Evolutionary conservation across 2,113 vertebrate species (phyloP), one percentile per base, ranked within the genome.

Genomic region (Ceyx margarethae): DNA sequence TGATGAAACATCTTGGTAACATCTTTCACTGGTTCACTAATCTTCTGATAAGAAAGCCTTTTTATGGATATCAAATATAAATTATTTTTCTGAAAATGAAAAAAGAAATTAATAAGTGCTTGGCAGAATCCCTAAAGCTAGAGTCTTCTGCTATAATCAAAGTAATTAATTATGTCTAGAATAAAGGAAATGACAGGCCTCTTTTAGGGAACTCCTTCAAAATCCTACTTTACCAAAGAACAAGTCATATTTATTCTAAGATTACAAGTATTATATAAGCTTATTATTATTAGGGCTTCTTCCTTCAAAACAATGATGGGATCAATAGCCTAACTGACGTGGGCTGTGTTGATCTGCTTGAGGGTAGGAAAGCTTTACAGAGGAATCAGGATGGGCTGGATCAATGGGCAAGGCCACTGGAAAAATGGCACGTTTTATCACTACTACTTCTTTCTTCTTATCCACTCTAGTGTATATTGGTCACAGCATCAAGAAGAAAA

Each of bases 401-500:
- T 31, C 17, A 29, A 56, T n/a, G 54, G 54, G 54, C 29, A n/a
- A 56, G 29, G 29, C 29, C 54, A 56, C 10, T 19, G 17, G 54
- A 37, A 68, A 65, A 75, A 67, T 14, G 13, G 2, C 16, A 48
- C 1, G 6, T 82, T 85, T 75, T 76, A 45, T 61, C 64, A 88
- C 13, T 68, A 65, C 17, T 45, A 11, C 19, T 71, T 65, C 26
- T 81, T 82, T 21, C 51, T 53, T 72, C 68, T 82, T 81, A 77
- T 26, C 20, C 26, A 28, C 29, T 54, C 21, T 35, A 23, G 17
- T 62, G 7, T 20, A 21, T 37, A 23, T 57, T 69, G 15, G 80
- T 86, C 77, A 58, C 54, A 40, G 51, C 69, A 65, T 89, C 77
- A 93, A 77, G 77, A 81, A 81, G 37, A 1, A 61, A 82, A 42